phyloP scores from a whole-genome alignment of 2,888 invertebrate genomes.

The Endomychus coccineus region DNA sequence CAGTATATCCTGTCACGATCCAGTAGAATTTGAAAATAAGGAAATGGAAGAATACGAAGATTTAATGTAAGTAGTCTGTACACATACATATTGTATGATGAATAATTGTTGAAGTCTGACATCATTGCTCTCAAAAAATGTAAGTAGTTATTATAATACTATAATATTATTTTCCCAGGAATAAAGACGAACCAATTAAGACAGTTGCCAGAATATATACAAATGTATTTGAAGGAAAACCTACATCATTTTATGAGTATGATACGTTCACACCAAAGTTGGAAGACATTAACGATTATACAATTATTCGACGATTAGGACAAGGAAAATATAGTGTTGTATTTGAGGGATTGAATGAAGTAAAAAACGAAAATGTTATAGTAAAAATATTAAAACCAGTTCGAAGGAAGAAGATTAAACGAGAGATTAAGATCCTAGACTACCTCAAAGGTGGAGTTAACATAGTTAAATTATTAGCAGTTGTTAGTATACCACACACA shows the following conservation, averaged over 20 bases:
- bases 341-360: conserved; percentile 37
- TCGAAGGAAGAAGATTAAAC: conserved; percentile 38
- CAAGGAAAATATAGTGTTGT: conserved; percentile 44
- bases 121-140: no score
- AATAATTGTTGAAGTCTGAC: no score
- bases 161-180: no score
- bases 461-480: conserved; percentile 35
- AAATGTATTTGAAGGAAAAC: conserved; percentile 34
- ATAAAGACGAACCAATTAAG: conserved; percentile 9
- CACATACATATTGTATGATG: background rate
- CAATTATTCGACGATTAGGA: conserved; percentile 37
- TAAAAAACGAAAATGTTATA: conserved; percentile 34
- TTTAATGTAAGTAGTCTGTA: conserved; percentile 8
- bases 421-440: conserved; percentile 42
- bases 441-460: conserved; percentile 38
- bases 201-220: conserved; percentile 37
- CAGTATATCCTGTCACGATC: conserved; percentile 9
- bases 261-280: conserved; percentile 34
- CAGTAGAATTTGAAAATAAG: conserved; percentile 3
- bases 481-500: conserved; percentile 28
- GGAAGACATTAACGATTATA: conserved; percentile 36
- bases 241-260: conserved; percentile 38
- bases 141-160: no score
- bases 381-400: conserved; percentile 42
- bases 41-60: conserved; percentile 11